These are phyloP conservation scores for Bombylius major DNA, from an alignment of 2,888 invertebrate genomes.

Conservation along the genomic window DNA sequence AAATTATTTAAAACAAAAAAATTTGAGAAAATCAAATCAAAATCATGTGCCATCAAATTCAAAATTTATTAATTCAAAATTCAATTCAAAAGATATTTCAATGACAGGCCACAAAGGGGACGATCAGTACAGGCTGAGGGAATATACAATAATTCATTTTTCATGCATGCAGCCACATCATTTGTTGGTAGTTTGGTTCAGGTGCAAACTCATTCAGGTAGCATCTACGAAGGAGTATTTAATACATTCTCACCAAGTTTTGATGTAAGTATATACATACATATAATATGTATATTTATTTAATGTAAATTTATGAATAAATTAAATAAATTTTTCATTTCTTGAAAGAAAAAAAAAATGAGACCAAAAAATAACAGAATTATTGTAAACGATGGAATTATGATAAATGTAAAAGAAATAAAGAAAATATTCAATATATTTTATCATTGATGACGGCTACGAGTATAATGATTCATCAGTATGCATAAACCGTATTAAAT, in stretches of 20 bases:
- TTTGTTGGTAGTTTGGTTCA: conserved; percentile 74
- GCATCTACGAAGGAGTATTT: conserved; percentile 79
- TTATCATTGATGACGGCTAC: too few relatives aligned
- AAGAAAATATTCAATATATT: too few relatives aligned
- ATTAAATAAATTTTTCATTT: too few relatives aligned
- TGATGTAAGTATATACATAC: conserved; percentile 49
- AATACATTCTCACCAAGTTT: conserved; percentile 80
- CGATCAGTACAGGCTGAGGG: conserved; percentile 65
- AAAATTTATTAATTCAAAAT: neutral
- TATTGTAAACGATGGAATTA: too few relatives aligned
- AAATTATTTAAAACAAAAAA: neutral
- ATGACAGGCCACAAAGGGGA: conserved; percentile 38
- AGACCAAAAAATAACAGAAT: too few relatives aligned
- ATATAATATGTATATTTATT: too few relatives aligned
- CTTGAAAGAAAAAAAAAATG: too few relatives aligned
- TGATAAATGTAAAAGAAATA: too few relatives aligned
- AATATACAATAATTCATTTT: conserved; percentile 78
- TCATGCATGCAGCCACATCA: conserved; percentile 79
- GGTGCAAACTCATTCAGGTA: conserved; percentile 71
- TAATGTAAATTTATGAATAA: too few relatives aligned
- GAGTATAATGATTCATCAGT: too few relatives aligned
- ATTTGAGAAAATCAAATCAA: neutral
- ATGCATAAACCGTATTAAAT: too few relatives aligned
- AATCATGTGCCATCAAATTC: neutral
- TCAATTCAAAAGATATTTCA: conserved; percentile 10